phyloP scores from a whole-genome alignment of 2,113 vertebrate genomes.

The Equus przewalskii region DNA sequence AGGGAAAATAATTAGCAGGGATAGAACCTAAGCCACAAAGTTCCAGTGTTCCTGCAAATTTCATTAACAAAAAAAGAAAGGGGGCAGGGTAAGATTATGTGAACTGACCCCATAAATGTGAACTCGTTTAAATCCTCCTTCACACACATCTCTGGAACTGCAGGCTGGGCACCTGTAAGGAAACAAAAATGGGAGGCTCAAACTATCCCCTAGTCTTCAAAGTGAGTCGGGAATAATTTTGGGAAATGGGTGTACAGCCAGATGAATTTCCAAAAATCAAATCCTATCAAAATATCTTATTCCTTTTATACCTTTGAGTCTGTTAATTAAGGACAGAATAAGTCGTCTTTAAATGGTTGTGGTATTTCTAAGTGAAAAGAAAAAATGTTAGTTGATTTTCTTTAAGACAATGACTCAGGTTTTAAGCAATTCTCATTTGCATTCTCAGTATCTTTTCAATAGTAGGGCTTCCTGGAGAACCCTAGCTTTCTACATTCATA shows the following conservation, averaged over 20 bases:
- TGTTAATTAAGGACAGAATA: not conserved
- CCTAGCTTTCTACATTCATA: not conserved
- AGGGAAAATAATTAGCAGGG: conserved; percentile 49
- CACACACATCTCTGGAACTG: not conserved
- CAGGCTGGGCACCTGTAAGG: not conserved
- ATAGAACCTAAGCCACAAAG: conserved; percentile 2
- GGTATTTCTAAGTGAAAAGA: not conserved
- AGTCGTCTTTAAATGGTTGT: not conserved
- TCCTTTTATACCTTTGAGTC: not conserved
- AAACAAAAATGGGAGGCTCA: not conserved
- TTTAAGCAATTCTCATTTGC: not conserved
- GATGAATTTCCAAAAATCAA: not conserved
- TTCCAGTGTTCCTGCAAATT: not conserved
- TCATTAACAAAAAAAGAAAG: conserved; percentile 33
- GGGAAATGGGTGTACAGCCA: not conserved
- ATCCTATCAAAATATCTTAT: conserved; percentile 7
- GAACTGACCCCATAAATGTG: too few species aligned
- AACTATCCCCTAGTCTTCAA: not conserved
- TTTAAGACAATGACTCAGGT: not conserved
- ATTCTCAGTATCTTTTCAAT: not conserved
- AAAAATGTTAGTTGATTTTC: not conserved
- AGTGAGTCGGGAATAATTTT: not conserved
- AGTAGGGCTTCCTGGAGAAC: not conserved
- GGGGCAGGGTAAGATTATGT: not conserved
- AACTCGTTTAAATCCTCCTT: not conserved